A percentile compares a stretch with the other conserved stretches of the same genome.
These are phyloP conservation scores for Acrobasis consociella DNA, from an alignment of 2,888 invertebrate genomes.

Conservation along the genomic window DNA sequence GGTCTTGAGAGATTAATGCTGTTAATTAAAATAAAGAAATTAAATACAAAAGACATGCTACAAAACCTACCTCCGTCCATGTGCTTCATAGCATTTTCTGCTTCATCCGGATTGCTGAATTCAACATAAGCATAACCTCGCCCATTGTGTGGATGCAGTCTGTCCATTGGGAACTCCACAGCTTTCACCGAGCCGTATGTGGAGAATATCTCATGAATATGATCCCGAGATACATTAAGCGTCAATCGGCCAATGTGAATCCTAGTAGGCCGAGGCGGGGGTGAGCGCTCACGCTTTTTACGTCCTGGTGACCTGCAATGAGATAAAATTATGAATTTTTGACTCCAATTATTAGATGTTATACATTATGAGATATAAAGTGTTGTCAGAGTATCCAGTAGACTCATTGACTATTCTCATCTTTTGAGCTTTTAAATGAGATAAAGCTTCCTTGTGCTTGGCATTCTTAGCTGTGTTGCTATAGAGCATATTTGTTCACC, in stretches of 20 bases:
- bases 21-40: not conserved
- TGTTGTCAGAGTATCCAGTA: too few species aligned
- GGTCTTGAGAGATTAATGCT: too few species aligned
- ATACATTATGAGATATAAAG: too few species aligned
- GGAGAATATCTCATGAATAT: conserved; percentile 95
- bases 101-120: conserved; percentile 95
- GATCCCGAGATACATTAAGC: conserved; percentile 95
- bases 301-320: conserved; percentile 81
- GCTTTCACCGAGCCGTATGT: conserved; percentile 92
- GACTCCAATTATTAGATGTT: too few species aligned
- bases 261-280: conserved; percentile 94
- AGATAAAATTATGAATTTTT: conserved; percentile 6
- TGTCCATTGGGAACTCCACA: conserved; percentile 95
- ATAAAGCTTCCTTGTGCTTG: too few species aligned
- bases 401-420: too few species aligned
- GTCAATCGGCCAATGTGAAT: conserved; percentile 97
- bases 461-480: too few species aligned
- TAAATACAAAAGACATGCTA: not conserved
- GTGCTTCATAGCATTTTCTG: conserved; percentile 99
- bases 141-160: conserved; percentile 93
- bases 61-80: conserved; percentile 95
- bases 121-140: conserved; percentile 98
- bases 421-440: too few species aligned
- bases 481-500: too few species aligned
- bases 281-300: conserved; percentile 91